Conservation (phyloP, 2,888 invertebrate genomes). For the Noctuana brunneofusca region DNA sequence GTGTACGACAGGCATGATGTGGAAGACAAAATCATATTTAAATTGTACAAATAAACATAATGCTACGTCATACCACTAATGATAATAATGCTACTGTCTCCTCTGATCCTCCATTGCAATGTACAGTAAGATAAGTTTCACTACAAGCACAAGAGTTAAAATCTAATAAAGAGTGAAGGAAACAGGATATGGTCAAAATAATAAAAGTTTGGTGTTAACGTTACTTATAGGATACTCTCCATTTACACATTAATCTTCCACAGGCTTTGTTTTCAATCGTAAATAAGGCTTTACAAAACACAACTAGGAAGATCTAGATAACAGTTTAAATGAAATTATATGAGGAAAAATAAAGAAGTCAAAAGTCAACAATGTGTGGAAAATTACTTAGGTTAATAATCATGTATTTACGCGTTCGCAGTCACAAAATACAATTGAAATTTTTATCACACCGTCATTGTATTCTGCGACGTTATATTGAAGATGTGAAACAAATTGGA, state of each 20-base stretch:
- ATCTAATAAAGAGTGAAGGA: constrained; percentile 59
- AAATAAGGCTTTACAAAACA: not conserved
- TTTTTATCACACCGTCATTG: constrained; percentile 40
- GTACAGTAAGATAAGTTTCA: constrained; percentile 56
- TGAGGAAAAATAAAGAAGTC: not conserved
- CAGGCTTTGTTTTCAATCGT: constrained; percentile 51
- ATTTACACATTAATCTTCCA: constrained; percentile 58
- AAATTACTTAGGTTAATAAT: constrained; percentile 45
- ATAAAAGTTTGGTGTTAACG: constrained; percentile 37
- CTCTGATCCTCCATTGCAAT: constrained; percentile 69
- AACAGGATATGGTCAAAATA: constrained; percentile 61
- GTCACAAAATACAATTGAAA: constrained; percentile 61
- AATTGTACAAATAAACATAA: constrained; percentile 55
- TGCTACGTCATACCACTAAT: constrained; percentile 70
- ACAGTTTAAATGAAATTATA: not conserved
- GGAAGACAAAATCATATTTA: constrained; percentile 63
- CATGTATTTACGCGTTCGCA: constrained; percentile 59
- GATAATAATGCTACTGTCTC: constrained; percentile 61
- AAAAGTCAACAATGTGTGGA: constrained; percentile 54
- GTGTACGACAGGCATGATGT: constrained; percentile 61
- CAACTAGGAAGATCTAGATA: not conserved
- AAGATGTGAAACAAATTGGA: constrained; percentile 51
- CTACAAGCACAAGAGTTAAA: constrained; percentile 70
- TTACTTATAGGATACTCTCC: constrained; percentile 69
- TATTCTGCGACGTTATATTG: constrained; percentile 56